These are phyloP conservation scores for Epinephelus moara DNA, from an alignment of 2,113 vertebrate species.

Conservation along the genomic window DNA sequence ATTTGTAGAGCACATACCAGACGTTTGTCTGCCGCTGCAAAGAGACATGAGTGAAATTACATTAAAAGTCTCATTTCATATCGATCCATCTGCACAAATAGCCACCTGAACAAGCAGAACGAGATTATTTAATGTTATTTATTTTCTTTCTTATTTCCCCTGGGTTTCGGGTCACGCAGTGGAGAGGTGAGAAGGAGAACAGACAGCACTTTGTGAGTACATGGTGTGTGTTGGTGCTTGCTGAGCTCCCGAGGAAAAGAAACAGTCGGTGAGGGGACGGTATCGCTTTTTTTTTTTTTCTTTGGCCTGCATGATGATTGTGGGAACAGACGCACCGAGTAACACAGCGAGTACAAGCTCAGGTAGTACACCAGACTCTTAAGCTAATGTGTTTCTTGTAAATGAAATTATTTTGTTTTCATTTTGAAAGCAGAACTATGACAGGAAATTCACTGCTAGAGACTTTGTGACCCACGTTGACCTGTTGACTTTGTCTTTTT, in stretches of 20 bases:
- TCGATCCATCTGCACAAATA: constrained; percentile 31
- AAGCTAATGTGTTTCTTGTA: neutral
- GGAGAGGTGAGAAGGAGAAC: neutral
- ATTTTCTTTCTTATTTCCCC: constrained; percentile 5
- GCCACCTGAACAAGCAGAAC: constrained; percentile 25
- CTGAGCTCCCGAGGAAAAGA: neutral
- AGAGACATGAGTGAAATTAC: constrained; percentile 24
- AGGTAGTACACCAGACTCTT: constrained; percentile 44
- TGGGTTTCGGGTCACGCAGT: neutral
- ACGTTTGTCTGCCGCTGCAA: constrained; percentile 31
- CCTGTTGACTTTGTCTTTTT: neutral
- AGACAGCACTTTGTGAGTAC: constrained; percentile 4
- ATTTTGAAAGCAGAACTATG: neutral
- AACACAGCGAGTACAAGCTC: constrained; percentile 14
- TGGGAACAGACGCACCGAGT: constrained; percentile 11
- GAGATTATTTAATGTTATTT: constrained; percentile 34
- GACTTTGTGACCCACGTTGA: neutral
- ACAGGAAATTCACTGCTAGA: neutral
- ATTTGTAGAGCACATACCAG: constrained; percentile 21
- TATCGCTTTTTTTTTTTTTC: neutral
- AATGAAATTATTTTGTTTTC: neutral
- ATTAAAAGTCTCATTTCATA: constrained; percentile 24
- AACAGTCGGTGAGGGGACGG: constrained; percentile 10
- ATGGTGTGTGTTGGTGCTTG: neutral
- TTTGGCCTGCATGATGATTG: constrained; percentile 10